phyloP scores from a whole-genome alignment of 2,113 vertebrate genomes.

The Alexandromys fortis region DNA sequence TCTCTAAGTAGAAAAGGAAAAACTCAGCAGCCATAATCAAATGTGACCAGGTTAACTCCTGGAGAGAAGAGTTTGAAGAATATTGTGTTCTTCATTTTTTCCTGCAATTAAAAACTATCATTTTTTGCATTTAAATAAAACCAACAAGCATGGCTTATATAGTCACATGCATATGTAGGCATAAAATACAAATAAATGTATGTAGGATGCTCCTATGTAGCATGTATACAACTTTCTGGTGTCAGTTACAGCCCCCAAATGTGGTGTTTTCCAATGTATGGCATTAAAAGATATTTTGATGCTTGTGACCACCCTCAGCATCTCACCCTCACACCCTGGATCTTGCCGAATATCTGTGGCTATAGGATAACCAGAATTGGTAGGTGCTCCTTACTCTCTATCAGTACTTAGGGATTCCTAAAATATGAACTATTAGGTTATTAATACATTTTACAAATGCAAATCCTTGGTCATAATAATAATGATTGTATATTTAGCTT shows the following conservation, averaged over 20 bases:
- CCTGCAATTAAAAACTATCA: not conserved
- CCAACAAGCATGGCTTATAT: not conserved
- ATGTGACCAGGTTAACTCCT: not conserved
- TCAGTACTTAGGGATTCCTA: conserved; percentile 26
- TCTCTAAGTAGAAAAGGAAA: not conserved
- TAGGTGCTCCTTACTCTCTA: conserved; percentile 8
- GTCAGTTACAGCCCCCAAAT: not conserved
- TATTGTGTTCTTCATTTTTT: not conserved
- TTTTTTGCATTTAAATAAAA: conserved; percentile 42
- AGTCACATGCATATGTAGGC: not conserved
- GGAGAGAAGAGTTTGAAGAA: not conserved
- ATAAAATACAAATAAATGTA: not conserved
- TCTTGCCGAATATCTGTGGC: conserved; percentile 27
- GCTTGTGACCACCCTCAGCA: not conserved
- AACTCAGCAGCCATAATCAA: not conserved
- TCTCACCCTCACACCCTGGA: not conserved
- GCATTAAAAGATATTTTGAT: not conserved
- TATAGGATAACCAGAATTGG: not conserved
- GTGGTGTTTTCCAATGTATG: not conserved
- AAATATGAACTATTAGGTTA: conserved; percentile 15
- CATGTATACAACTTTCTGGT: not conserved
- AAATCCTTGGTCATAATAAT: not conserved
- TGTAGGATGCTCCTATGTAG: not conserved
- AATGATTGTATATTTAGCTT: conserved; percentile 43
- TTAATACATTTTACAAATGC: conserved; percentile 10